Percentiles rank a stretch among this genome's conserved stretches.
Conservation (phyloP, 2,888 invertebrate genomes). For the Rhingia rostrata region DNA sequence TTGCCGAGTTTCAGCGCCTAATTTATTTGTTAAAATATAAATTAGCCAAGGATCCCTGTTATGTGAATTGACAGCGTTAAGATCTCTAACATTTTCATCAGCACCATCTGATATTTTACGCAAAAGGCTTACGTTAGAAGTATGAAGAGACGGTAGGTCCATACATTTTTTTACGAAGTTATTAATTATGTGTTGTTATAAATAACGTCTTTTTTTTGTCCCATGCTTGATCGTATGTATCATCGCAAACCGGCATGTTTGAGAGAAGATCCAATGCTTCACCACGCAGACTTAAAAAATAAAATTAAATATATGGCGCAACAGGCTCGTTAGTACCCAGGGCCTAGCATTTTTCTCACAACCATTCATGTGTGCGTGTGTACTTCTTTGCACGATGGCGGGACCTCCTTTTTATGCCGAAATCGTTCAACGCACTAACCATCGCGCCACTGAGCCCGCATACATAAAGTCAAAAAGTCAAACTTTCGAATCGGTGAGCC, state of each 20-base stretch:
- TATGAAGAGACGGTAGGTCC: constrained; percentile 14
- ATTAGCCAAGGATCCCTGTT: constrained; percentile 32
- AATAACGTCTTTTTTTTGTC: constrained; percentile 20
- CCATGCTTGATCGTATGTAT: constrained; percentile 15
- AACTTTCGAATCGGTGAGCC: constrained; percentile 9
- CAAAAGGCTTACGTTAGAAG: not conserved
- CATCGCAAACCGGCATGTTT: constrained; percentile 6
- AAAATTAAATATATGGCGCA: too few species aligned
- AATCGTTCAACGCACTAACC: not conserved
- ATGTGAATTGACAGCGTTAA: constrained; percentile 1
- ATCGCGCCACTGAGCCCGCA: constrained; percentile 17
- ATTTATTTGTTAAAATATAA: constrained; percentile 11
- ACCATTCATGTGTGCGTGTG: too few species aligned
- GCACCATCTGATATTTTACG: too few species aligned
- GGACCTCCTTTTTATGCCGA: too few species aligned
- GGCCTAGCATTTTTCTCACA: too few species aligned
- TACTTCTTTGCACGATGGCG: too few species aligned
- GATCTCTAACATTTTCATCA: constrained; percentile 22
- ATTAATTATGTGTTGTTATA: constrained; percentile 5
- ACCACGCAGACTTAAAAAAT: too few species aligned
- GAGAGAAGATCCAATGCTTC: too few species aligned
- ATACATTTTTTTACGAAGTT: constrained; percentile 4
- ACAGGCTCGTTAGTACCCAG: too few species aligned
- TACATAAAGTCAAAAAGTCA: not conserved
- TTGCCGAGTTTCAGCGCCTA: constrained; percentile 27